These are phyloP conservation scores for Myotis lucifugus DNA, from an alignment of 2,113 vertebrate genomes.

Conservation along the genomic window DNA sequence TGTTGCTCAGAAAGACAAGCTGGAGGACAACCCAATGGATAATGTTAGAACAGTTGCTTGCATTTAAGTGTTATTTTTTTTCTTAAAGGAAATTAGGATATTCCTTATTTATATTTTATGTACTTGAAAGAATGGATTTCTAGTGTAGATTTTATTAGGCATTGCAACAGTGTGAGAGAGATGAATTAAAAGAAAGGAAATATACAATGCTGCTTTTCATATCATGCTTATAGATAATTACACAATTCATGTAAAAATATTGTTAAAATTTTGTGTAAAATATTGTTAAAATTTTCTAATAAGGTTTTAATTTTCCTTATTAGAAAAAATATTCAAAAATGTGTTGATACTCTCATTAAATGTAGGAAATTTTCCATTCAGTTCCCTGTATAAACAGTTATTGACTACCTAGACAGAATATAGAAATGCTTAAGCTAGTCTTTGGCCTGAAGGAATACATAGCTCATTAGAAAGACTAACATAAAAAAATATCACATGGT, in stretches of 20 bases:
- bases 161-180: neutral
- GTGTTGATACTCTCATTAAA: neutral
- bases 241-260: neutral
- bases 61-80: neutral
- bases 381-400: neutral
- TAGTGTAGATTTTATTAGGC: neutral
- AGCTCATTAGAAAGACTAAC: neutral
- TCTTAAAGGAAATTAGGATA: neutral
- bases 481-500: neutral
- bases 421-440: neutral
- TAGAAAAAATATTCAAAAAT: neutral
- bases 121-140: neutral
- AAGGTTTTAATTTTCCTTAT: neutral
- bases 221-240: neutral
- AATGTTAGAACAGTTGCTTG: neutral
- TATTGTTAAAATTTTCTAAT: too few species aligned
- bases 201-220: neutral
- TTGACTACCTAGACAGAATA: neutral
- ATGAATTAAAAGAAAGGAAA: neutral
- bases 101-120: slow-evolving; percentile 36
- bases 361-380: neutral
- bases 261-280: neutral
- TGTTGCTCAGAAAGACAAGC: neutral
- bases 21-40: neutral
- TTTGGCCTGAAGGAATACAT: neutral